Base-by-base conservation (phyloP, 2,797 vertebrate genomes). In the Macropodus opercularis region DNA sequence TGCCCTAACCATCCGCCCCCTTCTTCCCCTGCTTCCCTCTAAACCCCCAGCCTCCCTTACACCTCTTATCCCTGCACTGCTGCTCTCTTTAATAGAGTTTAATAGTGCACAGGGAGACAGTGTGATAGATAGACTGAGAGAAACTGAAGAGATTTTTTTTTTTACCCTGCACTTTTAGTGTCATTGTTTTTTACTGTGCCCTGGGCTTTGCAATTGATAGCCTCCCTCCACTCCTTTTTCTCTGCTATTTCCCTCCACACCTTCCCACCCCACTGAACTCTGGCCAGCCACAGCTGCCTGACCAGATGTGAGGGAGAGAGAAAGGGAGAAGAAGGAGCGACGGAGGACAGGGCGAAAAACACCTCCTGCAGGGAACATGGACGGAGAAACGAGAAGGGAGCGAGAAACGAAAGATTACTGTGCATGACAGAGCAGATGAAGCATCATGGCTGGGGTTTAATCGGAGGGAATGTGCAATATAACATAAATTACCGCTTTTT, bases 161-260 rank as follows among this genome's bases (percentile, higher is more conserved):
- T 84, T 84, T 62, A 77, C 72, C 65, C 67, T 79, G 77, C 84
- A 79, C 77, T 73, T 87, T 91, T 88, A 88, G 80, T 80, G 75
- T 87, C 66, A 87, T 88, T 92, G 93, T 87, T 74, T 90, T 92
- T 92, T 91, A 92, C 94, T 91, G 92, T 97, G 96, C 95, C 95
- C 95, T 95, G 95, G 95, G 95, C 95, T 96, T 96, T 96, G 95
- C 93, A 95, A 96, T 94, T 95, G 94, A 98, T 96, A 96, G 95
- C 94, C 95, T 93, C 80, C 84, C 72, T 68, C 57, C 43, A 58
- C 56, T 55, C 18, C 24, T 29, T 38, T 38, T 63, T 36, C 47
- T 46, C 59, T 86, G 92, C 93, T 63, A 77, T 68, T 75, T 92
- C 93, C 85, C 83, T 78, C 81, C 78, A 83, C 89, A 90, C 84